These are phyloP conservation scores for Semaprochilodus insignis DNA, from an alignment of 2,797 vertebrate genomes.

Conservation along the genomic window DNA sequence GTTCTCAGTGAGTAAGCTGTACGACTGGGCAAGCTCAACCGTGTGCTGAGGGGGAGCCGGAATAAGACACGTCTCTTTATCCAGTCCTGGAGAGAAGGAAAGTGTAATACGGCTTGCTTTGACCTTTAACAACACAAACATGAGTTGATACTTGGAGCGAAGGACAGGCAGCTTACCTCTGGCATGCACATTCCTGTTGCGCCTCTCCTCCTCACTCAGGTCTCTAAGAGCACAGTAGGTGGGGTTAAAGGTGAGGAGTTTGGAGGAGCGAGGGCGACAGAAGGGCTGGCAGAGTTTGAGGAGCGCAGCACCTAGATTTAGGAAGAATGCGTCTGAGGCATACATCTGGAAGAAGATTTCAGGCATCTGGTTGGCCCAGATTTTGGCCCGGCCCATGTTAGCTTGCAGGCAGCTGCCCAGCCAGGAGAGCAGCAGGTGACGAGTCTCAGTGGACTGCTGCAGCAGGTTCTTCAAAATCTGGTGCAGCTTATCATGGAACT, in stretches of 20 bases:
- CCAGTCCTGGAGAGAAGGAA: conserved; percentile 80
- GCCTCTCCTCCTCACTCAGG: conserved; percentile 92
- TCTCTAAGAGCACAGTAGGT: conserved; percentile 94
- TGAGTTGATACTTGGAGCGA: neutral
- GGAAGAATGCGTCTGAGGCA: conserved; percentile 94
- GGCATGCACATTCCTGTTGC: conserved; percentile 91
- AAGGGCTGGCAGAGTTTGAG: conserved; percentile 97
- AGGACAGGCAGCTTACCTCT: conserved; percentile 79
- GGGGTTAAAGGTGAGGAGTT: conserved; percentile 95
- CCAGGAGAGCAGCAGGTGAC: conserved; percentile 94
- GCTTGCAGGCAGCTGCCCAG: conserved; percentile 94
- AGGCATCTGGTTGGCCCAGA: conserved; percentile 99
- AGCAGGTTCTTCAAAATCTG: conserved; percentile 94
- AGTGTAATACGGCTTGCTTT: neutral
- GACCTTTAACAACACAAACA: neutral
- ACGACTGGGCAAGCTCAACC: conserved; percentile 85
- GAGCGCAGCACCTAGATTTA: conserved; percentile 93
- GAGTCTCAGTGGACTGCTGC: conserved; percentile 91
- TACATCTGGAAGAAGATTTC: conserved; percentile 98
- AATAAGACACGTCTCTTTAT: conserved; percentile 96
- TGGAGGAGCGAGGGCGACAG: conserved; percentile 89
- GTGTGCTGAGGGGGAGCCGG: conserved; percentile 85
- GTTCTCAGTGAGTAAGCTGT: conserved; percentile 96
- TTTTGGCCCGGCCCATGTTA: conserved; percentile 92
- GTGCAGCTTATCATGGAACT: conserved; percentile 96